phyloP scores from a whole-genome alignment of 2,888 invertebrate genomes.

The Dascillus cervinus region DNA sequence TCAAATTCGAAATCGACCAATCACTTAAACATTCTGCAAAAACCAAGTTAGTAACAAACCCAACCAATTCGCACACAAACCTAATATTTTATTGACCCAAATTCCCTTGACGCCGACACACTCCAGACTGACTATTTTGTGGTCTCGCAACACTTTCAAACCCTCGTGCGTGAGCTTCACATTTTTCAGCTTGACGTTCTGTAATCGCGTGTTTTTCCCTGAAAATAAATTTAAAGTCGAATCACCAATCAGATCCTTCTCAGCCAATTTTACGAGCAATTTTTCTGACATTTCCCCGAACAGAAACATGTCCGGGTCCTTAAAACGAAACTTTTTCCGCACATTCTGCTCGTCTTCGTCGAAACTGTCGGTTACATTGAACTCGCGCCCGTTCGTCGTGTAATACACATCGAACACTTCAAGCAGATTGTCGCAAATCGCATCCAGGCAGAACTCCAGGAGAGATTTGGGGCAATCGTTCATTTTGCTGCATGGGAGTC shows the following conservation, averaged over 20 bases:
- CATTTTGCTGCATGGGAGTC: conserved; percentile 44
- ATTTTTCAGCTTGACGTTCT: conserved; percentile 51
- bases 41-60: conserved; percentile 4
- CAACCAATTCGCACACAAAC: conserved; percentile 9
- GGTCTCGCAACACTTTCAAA: conserved; percentile 51
- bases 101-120: conserved; percentile 46
- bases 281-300: conserved; percentile 52
- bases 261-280: conserved; percentile 46
- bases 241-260: conserved; percentile 53
- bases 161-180: conserved; percentile 52
- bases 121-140: conserved; percentile 55
- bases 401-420: conserved; percentile 45
- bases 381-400: conserved; percentile 24
- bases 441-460: conserved; percentile 56
- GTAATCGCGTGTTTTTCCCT: conserved; percentile 51
- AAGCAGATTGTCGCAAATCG: conserved; percentile 55
- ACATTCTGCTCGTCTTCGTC: conserved; percentile 18
- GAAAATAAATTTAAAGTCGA: conserved; percentile 54
- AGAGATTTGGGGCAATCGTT: conserved; percentile 55
- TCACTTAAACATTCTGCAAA: conserved; percentile 53
- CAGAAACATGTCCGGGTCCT: conserved; percentile 49
- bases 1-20: conserved; percentile 56
- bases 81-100: conserved; percentile 19
- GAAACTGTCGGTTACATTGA: conserved; percentile 18
- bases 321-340: conserved; percentile 38